Evolutionary conservation across 53 echinoderm and acorn worm species (phyloP), one percentile per base, ranked within the genome.

Genomic region (Holothuria scabra): DNA sequence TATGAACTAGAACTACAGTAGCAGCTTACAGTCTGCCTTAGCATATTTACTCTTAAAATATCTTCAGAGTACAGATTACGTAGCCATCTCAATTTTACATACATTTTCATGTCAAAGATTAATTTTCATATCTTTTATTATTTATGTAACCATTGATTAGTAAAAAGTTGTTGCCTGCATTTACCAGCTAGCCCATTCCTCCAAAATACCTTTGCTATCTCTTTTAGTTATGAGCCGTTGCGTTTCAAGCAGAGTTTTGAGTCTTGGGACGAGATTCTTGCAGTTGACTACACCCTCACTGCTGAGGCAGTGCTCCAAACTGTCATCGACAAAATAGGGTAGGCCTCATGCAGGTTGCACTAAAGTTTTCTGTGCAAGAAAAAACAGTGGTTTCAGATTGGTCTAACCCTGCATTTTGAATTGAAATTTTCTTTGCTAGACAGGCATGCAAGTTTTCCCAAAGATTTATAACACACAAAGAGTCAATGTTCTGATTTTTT

Each of bases 211-310:
- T 52, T 52, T 52, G 52, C 52, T 32, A 19, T 75, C 57, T 62
- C 33, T 35, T 83, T 70, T 74, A 99, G 99, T 86, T 95, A 95
- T 60, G 99, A 99, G 86, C 91, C 92, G 7, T 89, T 95, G 83
- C 86, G 91, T 72, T 99, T 99, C 85, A 99, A 95, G 93, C 94
- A 92, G 78, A 82, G 91, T 87, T 99, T 99, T 89, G 89, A 89
- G 65, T 90, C 87, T 3, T 99, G 99, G 99, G 95, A 99, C 74
- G 95, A 95, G 74, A 89, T 95, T 56, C 80, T 99, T 41, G 92
- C 94, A 28, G 99, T 99, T 25, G 99, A 99, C 91, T 97, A 99
- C 89, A 95, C 99, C 7, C 89, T 93, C 68, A 92, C 95, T 28
- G 92, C 99, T 8, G 99, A 99, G 71, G 89, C 85, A 82, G 95